A percentile compares a stretch with the other conserved stretches of the same genome.
phyloP scores from a whole-genome alignment of 2,797 vertebrate genomes.

The Sebastes matsubarae region DNA sequence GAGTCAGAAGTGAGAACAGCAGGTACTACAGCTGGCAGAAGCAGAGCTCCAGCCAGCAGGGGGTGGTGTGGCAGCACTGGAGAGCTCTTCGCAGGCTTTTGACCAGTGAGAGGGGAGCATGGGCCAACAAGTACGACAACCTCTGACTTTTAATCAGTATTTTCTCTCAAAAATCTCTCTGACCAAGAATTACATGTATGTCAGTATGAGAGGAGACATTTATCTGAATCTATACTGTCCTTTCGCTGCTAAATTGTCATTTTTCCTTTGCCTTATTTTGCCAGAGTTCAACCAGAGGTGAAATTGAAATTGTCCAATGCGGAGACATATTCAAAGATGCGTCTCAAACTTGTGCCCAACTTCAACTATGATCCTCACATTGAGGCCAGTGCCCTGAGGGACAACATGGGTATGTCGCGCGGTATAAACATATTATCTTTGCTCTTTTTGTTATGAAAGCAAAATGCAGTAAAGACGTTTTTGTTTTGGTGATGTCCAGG shows the following conservation, averaged over 20 bases:
- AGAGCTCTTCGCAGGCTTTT: constrained; percentile 86
- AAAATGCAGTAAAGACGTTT: not conserved
- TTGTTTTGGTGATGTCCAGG: constrained; percentile 68
- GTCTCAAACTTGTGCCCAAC: constrained; percentile 95
- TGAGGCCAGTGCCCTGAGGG: constrained; percentile 93
- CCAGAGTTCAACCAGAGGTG: constrained; percentile 81
- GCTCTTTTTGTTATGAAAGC: not conserved
- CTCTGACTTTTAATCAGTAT: not conserved
- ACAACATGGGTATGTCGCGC: constrained; percentile 90
- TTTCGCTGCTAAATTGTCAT: not conserved
- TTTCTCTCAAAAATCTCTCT: not conserved
- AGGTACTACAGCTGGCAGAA: constrained; percentile 86
- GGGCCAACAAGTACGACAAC: constrained; percentile 86
- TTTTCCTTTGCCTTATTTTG: constrained; percentile 6
- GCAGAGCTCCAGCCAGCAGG: constrained; percentile 88
- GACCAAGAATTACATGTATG: not conserved
- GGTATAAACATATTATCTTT: not conserved
- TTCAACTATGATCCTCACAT: constrained; percentile 88
- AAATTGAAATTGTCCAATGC: constrained; percentile 91
- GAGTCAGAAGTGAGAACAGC: constrained; percentile 84
- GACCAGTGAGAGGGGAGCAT: constrained; percentile 88
- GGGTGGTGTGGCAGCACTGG: constrained; percentile 91
- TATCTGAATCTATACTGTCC: not conserved
- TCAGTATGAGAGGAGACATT: not conserved
- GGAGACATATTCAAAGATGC: constrained; percentile 97